These are phyloP conservation scores for Nineta flava DNA, from an alignment of 2,888 invertebrate species.

Conservation along the genomic window DNA sequence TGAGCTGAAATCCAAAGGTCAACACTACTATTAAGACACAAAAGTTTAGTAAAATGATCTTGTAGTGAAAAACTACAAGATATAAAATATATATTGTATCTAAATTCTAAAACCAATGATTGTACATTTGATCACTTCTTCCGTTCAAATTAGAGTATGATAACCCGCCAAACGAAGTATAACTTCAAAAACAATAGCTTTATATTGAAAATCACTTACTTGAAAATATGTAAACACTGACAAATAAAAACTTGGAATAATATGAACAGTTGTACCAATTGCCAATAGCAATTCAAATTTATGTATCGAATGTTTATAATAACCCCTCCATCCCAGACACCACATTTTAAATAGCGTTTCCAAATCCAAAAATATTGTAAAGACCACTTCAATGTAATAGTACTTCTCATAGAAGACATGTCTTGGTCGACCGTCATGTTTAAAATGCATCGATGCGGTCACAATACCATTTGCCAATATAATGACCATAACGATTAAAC, in stretches of 20 bases:
- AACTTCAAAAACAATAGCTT: no score
- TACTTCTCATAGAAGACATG: conserved; percentile 77
- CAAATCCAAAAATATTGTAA: conserved; percentile 84
- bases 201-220: conserved; percentile 29
- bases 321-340: conserved; percentile 90
- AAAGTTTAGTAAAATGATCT: no score
- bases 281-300: conserved; percentile 92
- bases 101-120: no score
- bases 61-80: no score
- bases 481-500: conserved; percentile 83
- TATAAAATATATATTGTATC: no score
- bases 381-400: conserved; percentile 88
- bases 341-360: conserved; percentile 95
- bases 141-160: no score
- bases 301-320: conserved; percentile 90
- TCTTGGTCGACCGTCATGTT: conserved; percentile 73
- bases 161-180: no score
- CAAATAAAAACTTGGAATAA: conserved; percentile 82
- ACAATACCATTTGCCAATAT: conserved; percentile 92
- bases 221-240: conserved; percentile 95
- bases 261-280: conserved; percentile 84
- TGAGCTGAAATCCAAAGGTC: no score
- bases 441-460: conserved; percentile 89
- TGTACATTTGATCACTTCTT: no score
- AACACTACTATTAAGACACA: no score